These are phyloP conservation scores for Salmo trutta DNA, from an alignment of 2,797 vertebrate genomes.

Conservation along the genomic window DNA sequence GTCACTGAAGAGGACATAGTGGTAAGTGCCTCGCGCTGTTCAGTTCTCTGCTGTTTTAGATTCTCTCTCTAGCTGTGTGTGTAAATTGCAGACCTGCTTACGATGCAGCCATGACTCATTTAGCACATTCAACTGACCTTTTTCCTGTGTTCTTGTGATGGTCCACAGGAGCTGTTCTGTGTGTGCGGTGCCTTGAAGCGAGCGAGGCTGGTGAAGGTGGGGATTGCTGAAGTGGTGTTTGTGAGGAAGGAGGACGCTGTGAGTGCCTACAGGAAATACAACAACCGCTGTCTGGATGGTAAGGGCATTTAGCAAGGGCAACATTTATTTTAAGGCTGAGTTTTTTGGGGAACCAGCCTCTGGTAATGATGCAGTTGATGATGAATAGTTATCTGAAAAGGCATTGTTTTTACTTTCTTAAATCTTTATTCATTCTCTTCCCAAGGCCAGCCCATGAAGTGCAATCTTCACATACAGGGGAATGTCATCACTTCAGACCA, in stretches of 20 bases:
- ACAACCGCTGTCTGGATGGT: constrained; percentile 98
- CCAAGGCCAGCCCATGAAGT: constrained; percentile 97
- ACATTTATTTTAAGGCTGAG: background rate
- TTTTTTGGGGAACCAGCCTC: constrained; percentile 5
- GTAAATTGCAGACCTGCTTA: background rate
- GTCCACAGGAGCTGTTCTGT: constrained; percentile 91
- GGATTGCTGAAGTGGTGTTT: constrained; percentile 96
- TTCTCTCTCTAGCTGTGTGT: background rate
- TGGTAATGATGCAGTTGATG: constrained; percentile 19
- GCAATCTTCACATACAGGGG: constrained; percentile 97
- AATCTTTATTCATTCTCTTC: constrained; percentile 18
- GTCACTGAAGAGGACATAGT: constrained; percentile 98
- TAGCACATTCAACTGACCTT: constrained; percentile 7
- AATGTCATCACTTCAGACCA: constrained; percentile 98
- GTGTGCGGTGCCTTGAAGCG: constrained; percentile 96
- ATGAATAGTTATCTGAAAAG: background rate
- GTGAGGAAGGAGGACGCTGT: constrained; percentile 97
- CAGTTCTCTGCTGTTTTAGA: background rate
- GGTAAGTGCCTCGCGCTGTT: constrained; percentile 74
- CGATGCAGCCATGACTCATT: constrained; percentile 9
- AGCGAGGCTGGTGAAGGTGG: constrained; percentile 89
- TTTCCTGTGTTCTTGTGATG: constrained; percentile 19
- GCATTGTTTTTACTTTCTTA: background rate
- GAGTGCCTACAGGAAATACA: constrained; percentile 97
- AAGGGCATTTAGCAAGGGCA: constrained; percentile 43